Conservation (phyloP, 2,888 invertebrate genomes). For the Drosophila formosana region DNA sequence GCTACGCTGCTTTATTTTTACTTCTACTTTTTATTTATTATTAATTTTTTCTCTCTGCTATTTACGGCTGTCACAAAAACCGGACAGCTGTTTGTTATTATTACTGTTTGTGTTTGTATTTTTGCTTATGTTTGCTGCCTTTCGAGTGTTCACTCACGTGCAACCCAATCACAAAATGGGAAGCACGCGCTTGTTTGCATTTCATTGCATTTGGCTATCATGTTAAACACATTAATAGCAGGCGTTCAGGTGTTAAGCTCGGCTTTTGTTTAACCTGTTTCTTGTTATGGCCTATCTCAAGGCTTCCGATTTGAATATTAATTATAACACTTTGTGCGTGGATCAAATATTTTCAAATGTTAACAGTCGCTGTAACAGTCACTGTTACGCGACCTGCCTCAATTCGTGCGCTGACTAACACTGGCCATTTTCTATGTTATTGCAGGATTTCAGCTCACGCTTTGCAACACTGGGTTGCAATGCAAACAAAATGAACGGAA, state of each 20-base stretch:
- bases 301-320: conserved; percentile 18
- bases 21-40: conserved; percentile 63
- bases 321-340: not conserved
- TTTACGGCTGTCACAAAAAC: conserved; percentile 48
- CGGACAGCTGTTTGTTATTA: conserved; percentile 40
- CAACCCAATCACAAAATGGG: conserved; percentile 46
- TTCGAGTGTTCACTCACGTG: conserved; percentile 62
- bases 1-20: conserved; percentile 44
- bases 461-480: conserved; percentile 54
- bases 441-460: conserved; percentile 38
- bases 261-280: conserved; percentile 2
- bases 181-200: conserved; percentile 78
- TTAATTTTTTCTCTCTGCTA: conserved; percentile 47
- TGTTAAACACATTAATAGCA: conserved; percentile 22
- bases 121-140: conserved; percentile 40
- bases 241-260: conserved; percentile 28
- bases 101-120: conserved; percentile 2
- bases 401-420: conserved; percentile 38
- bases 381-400: conserved; percentile 36
- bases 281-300: conserved; percentile 7
- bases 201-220: conserved; percentile 63
- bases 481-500: conserved; percentile 62
- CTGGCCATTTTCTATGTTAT: conserved; percentile 15
- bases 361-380: conserved; percentile 6
- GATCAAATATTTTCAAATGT: conserved; percentile 1